These are phyloP conservation scores for Elymnias hypermnestra DNA, from an alignment of 1,140 invertebrate genomes.

Conservation along the genomic window DNA sequence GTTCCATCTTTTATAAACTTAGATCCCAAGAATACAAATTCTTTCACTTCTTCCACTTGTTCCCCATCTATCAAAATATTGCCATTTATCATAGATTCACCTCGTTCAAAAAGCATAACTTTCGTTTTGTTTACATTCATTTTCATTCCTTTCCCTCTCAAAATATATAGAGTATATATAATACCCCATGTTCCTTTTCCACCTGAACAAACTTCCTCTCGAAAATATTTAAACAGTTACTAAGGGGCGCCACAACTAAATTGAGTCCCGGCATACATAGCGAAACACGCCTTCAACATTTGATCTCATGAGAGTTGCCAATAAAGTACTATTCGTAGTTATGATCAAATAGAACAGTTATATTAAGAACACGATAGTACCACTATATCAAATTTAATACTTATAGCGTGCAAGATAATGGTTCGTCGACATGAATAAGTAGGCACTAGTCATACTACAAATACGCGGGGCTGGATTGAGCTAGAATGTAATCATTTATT, in stretches of 20 bases:
- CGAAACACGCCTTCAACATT: constrained; percentile 17
- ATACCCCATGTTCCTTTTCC: too few relatives aligned
- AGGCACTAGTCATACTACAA: constrained; percentile 23
- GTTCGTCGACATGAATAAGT: constrained; percentile 49
- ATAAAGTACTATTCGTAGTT: constrained; percentile 25
- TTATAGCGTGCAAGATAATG: constrained; percentile 37
- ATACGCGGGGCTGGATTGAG: constrained; percentile 19
- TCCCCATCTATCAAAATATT: too few relatives aligned
- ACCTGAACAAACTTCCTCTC: too few relatives aligned
- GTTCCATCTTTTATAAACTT: too few relatives aligned
- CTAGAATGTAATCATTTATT: constrained; percentile 18
- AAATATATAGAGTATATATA: too few relatives aligned
- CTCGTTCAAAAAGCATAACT: too few relatives aligned
- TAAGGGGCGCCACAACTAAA: constrained; percentile 14
- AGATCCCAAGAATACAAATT: too few relatives aligned
- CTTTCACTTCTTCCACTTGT: too few relatives aligned
- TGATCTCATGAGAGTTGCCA: constrained; percentile 15
- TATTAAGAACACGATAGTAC: constrained; percentile 40
- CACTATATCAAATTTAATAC: constrained; percentile 41
- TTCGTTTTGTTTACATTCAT: too few relatives aligned
- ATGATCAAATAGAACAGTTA: constrained; percentile 39
- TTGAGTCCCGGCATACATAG: constrained; percentile 3
- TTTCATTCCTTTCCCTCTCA: too few relatives aligned
- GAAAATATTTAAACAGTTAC: too few relatives aligned
- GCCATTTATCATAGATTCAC: too few relatives aligned